Evolutionary conservation across 2,888 invertebrate species (phyloP).

Genomic region (Bursaphelenchus okinawaensis): DNA sequence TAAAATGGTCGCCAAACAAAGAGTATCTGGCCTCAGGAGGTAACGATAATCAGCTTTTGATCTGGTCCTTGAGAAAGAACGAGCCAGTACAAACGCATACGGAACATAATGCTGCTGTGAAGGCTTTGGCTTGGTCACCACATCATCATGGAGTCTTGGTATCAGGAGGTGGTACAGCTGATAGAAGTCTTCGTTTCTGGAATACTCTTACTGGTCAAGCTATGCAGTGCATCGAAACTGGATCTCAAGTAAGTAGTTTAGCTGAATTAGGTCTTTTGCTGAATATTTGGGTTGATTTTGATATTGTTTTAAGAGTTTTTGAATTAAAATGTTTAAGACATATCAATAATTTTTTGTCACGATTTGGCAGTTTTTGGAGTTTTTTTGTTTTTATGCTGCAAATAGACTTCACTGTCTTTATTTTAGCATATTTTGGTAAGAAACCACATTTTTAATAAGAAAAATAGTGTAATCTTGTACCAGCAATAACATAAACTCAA

Average conservation of each 20-base stretch:
- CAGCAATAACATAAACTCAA: too few relatives aligned
- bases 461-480: too few relatives aligned
- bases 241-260: slow-evolving; percentile 76
- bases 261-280: too few relatives aligned
- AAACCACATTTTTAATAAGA: too few relatives aligned
- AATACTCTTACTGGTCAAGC: slow-evolving; percentile 95
- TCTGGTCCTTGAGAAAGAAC: slow-evolving; percentile 71
- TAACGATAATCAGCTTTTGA: slow-evolving; percentile 89
- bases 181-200: slow-evolving; percentile 85
- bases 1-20: slow-evolving; percentile 80
- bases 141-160: slow-evolving; percentile 72
- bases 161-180: slow-evolving; percentile 93
- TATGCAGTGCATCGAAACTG: slow-evolving; percentile 95
- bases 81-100: slow-evolving; percentile 79
- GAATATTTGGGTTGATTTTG: too few relatives aligned
- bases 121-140: slow-evolving; percentile 95
- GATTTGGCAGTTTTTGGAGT: too few relatives aligned
- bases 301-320: too few relatives aligned
- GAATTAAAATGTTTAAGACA: too few relatives aligned
- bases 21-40: slow-evolving; percentile 88
- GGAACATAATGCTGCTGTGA: slow-evolving; percentile 92
- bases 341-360: too few relatives aligned
- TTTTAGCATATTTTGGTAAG: too few relatives aligned
- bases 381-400: too few relatives aligned
- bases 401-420: too few relatives aligned